Conservation (phyloP, 2,113 vertebrate species). For the Ceuthmochares aereus region DNA sequence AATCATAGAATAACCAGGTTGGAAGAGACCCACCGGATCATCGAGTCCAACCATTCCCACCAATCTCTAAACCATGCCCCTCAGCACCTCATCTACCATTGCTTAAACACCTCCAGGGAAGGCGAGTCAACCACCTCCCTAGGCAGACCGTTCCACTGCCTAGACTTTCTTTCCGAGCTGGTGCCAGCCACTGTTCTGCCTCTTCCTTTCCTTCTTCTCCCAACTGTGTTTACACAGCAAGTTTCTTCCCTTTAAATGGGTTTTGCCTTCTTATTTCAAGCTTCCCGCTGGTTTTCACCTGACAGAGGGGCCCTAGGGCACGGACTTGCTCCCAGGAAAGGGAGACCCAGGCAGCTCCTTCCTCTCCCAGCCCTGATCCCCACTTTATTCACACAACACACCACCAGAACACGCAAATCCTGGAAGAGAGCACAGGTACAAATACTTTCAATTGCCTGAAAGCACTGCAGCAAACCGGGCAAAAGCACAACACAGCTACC, state of each 20-base stretch:
- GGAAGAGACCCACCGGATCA: too few species aligned
- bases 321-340: not conserved
- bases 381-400: not conserved
- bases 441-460: not conserved
- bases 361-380: not conserved
- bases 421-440: not conserved
- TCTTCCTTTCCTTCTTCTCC: not conserved
- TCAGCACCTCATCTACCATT: too few species aligned
- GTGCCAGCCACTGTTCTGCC: not conserved
- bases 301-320: not conserved
- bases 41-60: too few species aligned
- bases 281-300: not conserved
- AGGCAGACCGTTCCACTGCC: too few species aligned
- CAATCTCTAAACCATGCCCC: too few species aligned
- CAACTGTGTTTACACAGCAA: not conserved
- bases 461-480: not conserved
- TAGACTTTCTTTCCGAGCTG: not conserved
- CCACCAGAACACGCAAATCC: not conserved
- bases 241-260: not conserved
- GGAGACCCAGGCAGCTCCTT: too few species aligned
- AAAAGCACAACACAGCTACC: accelerated
- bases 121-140: too few species aligned
- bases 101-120: too few species aligned
- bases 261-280: not conserved
- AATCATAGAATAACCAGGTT: too few species aligned